Evolutionary conservation across 2,113 vertebrate species (phyloP), one percentile per base, ranked within the genome.

Genomic region (Rutilus rutilus): DNA sequence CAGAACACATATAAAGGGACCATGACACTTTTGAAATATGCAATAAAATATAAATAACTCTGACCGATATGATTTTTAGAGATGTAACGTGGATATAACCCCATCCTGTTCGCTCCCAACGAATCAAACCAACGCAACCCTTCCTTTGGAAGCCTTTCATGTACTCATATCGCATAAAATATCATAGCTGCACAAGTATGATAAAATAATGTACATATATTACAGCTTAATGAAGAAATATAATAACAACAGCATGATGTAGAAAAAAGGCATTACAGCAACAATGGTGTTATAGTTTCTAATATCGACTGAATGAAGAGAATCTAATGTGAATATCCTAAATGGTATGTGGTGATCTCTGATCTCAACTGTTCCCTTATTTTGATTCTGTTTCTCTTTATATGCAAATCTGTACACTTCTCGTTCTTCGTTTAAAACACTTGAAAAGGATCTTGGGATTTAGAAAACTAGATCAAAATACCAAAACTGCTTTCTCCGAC

Each of bases 381-480:
- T 76, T 78, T 42, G 12, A 54, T 78, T 67, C 33, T 6, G 71
- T 75, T 69, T 73, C 33, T 60, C 23, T 71, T 42, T 54, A 50
- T 57, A 57, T 71, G 25, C 65, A 27, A 71, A 42, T 65, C n/a
- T 39, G 27, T 4, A 6, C 15, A n/a, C 21, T 64, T 45, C 59
- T 78, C 45, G 67, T 39, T 79, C 36, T 86, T 81, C 57, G 36
- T 79, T 9, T 73, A 57, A 75, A 74, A 74, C 59, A 80, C 42
- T 30, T 30, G 65, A 87, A 65, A 67, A 25, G 11, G 19, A 76
- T 87, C n/a, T 52, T 75, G 59, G 67, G 83, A 85, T 65, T 67
- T 76, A 67, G 42, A 50, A 76, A 78, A 47, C 42, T 69, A 73
- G 74, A 57, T 77, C 86, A 87, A 85, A 59, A 73, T 78, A 69